Evolutionary conservation across 2,797 vertebrate species (phyloP), one percentile per base, ranked within the genome.

Genomic region (Pseudochromis fuscus): DNA sequence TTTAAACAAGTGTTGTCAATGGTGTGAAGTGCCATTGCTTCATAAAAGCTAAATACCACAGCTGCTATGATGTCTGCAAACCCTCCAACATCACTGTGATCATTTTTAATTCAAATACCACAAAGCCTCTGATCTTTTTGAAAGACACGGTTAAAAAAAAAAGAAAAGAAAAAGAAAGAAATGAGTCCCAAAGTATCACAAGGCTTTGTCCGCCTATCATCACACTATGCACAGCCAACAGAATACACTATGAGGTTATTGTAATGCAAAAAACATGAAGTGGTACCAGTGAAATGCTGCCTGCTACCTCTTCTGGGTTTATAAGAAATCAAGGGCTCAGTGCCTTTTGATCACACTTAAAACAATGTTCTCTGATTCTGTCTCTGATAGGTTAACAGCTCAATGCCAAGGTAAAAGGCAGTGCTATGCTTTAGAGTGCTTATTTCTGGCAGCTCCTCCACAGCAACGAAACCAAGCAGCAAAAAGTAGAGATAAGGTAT

Each of bases 161-260:
- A n/a, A n/a, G n/a, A n/a, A n/a, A n/a, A n/a, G n/a, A n/a, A n/a
- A n/a, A n/a, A n/a, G n/a, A n/a, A 31, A 58, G n/a, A 64, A 59
- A 33, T n/a, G n/a, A n/a, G 19, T 58, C 40, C 40, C 7, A 15
- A 8, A 38, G 27, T 15, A 53, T 65, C 50, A 33, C 55, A 25
- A 63, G 45, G 19, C 46, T 66, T 66, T 4, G 31, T 58, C 38
- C 1, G 1, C 21, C 37, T 37, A 23, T 52, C 23, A 49, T 72
- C 24, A 27, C 30, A 11, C 7, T 4, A 33, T 46, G 38, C 27
- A 37, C 18, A 11, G 33, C 13, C 45, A 48, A 25, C 21, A 42
- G 56, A 68, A 51, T 59, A 53, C 46, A 66, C 35, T 59, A 58
- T 69, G 15, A 75, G 12, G 33, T 64, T 27, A 58, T 23, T 79